phyloP scores from a whole-genome alignment of 92 coral and sea anemone genomes.

The Metridium senile region DNA sequence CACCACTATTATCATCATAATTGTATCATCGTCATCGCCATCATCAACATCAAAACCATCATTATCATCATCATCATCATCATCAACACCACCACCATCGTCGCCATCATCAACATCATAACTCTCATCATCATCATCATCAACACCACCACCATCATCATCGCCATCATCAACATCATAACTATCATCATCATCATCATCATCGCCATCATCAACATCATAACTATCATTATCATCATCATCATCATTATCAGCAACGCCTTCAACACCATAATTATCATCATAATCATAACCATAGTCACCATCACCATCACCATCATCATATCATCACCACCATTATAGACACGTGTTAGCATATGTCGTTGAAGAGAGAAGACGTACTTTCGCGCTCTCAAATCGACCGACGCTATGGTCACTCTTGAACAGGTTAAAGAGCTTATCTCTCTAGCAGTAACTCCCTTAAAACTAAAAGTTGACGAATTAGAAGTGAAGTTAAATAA shows the following conservation, averaged over 20 bases:
- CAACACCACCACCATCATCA: not conserved
- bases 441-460: too few relatives aligned
- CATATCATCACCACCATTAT: too few relatives aligned
- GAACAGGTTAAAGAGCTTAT: too few relatives aligned
- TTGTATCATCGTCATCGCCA: too few relatives aligned
- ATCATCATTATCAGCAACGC: not conserved
- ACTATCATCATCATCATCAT: not conserved
- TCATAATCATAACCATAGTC: not conserved
- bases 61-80: not conserved
- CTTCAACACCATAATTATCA: not conserved
- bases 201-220: not conserved
- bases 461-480: too few relatives aligned
- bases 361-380: too few relatives aligned
- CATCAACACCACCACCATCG: not conserved
- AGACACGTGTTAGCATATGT: too few relatives aligned
- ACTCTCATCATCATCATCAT: not conserved
- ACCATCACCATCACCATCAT: not conserved
- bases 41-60: not conserved
- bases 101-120: not conserved
- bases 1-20: not conserved
- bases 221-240: not conserved
- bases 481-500: too few relatives aligned
- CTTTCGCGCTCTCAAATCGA: too few relatives aligned
- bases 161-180: not conserved
- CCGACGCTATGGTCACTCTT: too few relatives aligned